Evolutionary conservation across 2,888 invertebrate genomes (phyloP), one percentile per base, ranked within the genome.

Genomic region (Rugalucina vietnamica): DNA sequence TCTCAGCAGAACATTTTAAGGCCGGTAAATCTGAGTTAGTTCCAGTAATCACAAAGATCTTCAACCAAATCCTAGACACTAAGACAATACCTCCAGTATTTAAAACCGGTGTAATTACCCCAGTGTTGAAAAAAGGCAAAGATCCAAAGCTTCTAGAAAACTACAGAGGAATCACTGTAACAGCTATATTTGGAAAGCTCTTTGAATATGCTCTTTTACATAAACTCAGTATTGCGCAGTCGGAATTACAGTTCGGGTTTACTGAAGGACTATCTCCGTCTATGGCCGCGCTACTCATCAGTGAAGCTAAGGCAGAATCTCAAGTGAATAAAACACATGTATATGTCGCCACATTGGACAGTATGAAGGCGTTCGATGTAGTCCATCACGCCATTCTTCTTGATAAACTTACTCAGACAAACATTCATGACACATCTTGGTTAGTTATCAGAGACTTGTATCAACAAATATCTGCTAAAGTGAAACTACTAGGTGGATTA

Each of bases 91-190:
- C 76, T 14, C 27, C 10, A 10, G 2, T 12, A 37, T 32, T 76
- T 18, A 76, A 76, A 69, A 32, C 34, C 10, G 76, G 65, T 3
- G n/a, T 65, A 4, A 8, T 65, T 34, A 76, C 43, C 14, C 69
- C 65, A 8, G 60, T 76, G n/a, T 27, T 36, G 18, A 39, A 76
- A 34, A 69, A 69, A 39, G 65, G 65, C 24, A 76, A 76, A 29
- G 39, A 39, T 27, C 27, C 18, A 14, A 32, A 18, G n/a, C 36
- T 32, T 8, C 36, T 27, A 5, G 76, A 49, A 37, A 76, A 36
- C 60, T 76, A 76, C 57, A 21, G 76, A 34, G 76, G 76, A 2
- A 76, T 76, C n/a, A 43, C 54, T 29, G 76, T 76, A 12, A 76
- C 76, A 2, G 27, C 21, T 10, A 34, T 50, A 24, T 43, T 65